A percentile compares a stretch with the other conserved stretches of the same genome.
These are phyloP conservation scores for Bombus impatiens DNA, from an alignment of 1,140 invertebrate species.

Conservation along the genomic window DNA sequence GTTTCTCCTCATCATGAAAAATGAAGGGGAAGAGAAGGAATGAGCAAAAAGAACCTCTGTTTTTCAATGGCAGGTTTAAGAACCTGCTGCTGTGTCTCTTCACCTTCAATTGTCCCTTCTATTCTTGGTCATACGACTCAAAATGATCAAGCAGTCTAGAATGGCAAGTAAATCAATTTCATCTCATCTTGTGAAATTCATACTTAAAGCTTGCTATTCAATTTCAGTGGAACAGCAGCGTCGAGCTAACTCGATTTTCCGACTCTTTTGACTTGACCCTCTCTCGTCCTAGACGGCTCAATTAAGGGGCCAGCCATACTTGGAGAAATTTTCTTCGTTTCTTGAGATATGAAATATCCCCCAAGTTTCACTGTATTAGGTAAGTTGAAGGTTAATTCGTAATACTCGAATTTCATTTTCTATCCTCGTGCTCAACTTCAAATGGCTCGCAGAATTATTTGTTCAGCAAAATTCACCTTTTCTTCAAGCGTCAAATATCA, in stretches of 20 bases:
- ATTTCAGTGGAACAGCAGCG: conserved; percentile 11
- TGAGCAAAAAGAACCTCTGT: neutral
- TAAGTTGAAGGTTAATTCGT: neutral
- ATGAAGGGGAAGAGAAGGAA: too few relatives aligned
- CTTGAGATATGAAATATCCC: neutral
- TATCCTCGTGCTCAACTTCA: neutral
- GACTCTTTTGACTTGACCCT: conserved; percentile 10
- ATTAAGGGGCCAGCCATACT: neutral
- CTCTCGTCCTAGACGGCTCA: neutral
- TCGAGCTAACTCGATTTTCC: conserved; percentile 10
- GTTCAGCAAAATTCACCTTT: neutral
- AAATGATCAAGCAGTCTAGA: neutral
- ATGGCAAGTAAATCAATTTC: conserved; percentile 25
- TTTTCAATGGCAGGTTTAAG: neutral
- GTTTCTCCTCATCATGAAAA: neutral
- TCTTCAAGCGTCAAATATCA: neutral
- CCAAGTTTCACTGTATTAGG: neutral
- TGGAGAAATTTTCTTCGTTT: neutral
- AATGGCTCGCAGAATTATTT: neutral
- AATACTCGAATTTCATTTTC: neutral
- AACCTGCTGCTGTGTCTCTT: neutral
- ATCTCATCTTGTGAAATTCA: conserved; percentile 3
- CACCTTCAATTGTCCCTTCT: too few relatives aligned
- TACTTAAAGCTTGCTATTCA: conserved; percentile 14
- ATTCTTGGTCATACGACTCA: neutral